Base-by-base conservation (phyloP, 53 echinoderm and acorn worm species). In the Crossaster papposus region DNA sequence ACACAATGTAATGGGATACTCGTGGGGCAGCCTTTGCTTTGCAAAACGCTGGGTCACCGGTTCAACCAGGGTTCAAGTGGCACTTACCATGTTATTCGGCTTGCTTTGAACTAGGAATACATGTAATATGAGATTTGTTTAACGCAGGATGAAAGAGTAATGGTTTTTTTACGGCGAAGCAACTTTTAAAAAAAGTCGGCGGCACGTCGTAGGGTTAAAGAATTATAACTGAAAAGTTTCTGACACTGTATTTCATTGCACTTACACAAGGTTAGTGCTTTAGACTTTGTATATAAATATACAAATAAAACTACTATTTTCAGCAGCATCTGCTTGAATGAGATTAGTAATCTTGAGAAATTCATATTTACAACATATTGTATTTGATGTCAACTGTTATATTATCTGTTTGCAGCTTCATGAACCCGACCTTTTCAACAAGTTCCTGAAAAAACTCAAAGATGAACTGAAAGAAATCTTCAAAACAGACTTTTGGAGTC, bases 401-500 rank as follows among this genome's bases (percentile, higher is more conserved):
- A 5, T 83, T 54, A n/a, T 3, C 23, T 53, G 23, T 78, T 65
- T 30, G n/a, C n/a, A 94, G 95, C 89, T 92, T 55, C 81, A 92
- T 76, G 93, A 97, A 52, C 87, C 97, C n/a, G 79, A 64, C 15
- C 76, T 73, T 29, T 95, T 97, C 91, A 97, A 97, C 84, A 51
- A 62, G 14, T 97, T 90, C 64, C 28, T 97, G 53, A 87, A 54
- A 80, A 83, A 91, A 20, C 77, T 94, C 28, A 97, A 97, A 70
- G 93, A 94, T 35, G 94, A 96, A 55, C 71, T 97, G 37, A 92
- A 92, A 44, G 91, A 90, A 87, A 89, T 86, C 28, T 62, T 70
- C 78, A 97, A 94, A 77, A 78, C 37, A 81, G 94, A 92, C 52
- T 97, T 97, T 73, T 95, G 95, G 95, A 83, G 92, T 44, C 90